Evolutionary conservation across 2,797 vertebrate species (phyloP).

Genomic region (Mycteria americana): DNA sequence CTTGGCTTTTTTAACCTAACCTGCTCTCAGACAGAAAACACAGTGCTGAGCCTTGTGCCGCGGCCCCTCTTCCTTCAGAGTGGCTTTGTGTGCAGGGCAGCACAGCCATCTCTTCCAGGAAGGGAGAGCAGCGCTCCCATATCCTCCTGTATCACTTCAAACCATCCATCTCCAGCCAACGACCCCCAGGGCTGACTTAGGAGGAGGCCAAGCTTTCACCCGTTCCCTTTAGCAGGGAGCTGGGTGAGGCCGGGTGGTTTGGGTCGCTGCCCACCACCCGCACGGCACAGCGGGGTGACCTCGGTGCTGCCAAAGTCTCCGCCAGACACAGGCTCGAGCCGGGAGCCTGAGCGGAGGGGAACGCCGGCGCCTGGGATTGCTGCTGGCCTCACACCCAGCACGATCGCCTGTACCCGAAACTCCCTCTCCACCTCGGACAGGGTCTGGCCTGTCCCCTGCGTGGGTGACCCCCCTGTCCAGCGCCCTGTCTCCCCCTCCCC

Average conservation of each 20-base stretch:
- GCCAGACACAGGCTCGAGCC: not conserved
- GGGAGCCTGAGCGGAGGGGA: accelerated
- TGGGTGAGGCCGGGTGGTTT: not conserved
- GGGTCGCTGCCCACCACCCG: accelerated
- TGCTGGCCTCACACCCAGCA: not conserved
- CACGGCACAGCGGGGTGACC: not conserved
- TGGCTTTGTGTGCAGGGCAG: not conserved
- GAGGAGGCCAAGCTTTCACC: not conserved
- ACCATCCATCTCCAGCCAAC: not conserved
- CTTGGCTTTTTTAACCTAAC: not conserved
- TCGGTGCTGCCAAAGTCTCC: accelerated
- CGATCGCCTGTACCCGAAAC: not conserved
- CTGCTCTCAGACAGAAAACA: not conserved
- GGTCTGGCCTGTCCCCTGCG: not conserved
- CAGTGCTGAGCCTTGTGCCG: not conserved
- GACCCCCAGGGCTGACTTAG: not conserved
- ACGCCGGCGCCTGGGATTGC: not conserved
- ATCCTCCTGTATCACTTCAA: not conserved
- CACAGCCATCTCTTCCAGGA: accelerated
- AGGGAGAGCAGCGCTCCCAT: not conserved
- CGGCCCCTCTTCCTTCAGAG: not conserved
- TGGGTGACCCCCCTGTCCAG: not conserved
- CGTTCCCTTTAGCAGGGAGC: not conserved
- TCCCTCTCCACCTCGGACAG: not conserved
- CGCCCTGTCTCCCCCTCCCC: not conserved